Percentiles rank a stretch among this genome's conserved stretches.
phyloP scores from a whole-genome alignment of 30 jellyfish, hydroid and myxozoan genomes.

The Aurelia sp. region DNA sequence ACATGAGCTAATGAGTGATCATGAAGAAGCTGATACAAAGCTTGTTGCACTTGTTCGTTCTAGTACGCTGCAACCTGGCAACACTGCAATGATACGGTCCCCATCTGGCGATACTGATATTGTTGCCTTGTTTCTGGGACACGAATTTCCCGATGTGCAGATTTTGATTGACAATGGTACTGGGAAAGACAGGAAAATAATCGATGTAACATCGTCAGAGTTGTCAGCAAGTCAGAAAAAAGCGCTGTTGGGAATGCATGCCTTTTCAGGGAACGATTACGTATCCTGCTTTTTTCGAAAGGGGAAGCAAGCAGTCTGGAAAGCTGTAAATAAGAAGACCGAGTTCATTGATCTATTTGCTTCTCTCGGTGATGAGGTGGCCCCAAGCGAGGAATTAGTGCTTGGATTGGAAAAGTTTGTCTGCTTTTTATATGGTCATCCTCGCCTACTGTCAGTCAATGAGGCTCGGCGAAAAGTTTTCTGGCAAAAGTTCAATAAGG shows the following conservation, averaged over 20 bases:
- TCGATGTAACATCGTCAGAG: constrained; percentile 40
- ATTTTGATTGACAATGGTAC: constrained; percentile 26
- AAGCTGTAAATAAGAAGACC: not conserved
- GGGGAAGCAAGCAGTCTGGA: constrained; percentile 43
- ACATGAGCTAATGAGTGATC: not conserved
- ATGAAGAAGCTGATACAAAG: constrained; percentile 44
- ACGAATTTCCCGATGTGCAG: not conserved
- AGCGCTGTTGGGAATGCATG: constrained; percentile 63
- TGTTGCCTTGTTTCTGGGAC: not conserved
- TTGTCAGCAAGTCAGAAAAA: constrained; percentile 7
- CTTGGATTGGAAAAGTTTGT: constrained; percentile 32
- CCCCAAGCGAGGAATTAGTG: not conserved
- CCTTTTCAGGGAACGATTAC: constrained; percentile 51
- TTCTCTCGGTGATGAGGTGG: constrained; percentile 4
- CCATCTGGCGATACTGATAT: constrained; percentile 47
- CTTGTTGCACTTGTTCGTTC: constrained; percentile 34
- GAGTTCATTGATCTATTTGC: constrained; percentile 23
- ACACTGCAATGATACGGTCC: constrained; percentile 40
- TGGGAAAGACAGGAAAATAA: constrained; percentile 32
- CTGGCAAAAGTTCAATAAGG: constrained; percentile 22
- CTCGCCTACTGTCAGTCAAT: constrained; percentile 23
- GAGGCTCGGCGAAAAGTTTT: not conserved
- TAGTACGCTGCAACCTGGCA: constrained; percentile 21
- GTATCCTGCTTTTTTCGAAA: constrained; percentile 36
- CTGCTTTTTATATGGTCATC: constrained; percentile 24